phyloP scores from a whole-genome alignment of 2,113 vertebrate genomes.

The Upupa epops region DNA sequence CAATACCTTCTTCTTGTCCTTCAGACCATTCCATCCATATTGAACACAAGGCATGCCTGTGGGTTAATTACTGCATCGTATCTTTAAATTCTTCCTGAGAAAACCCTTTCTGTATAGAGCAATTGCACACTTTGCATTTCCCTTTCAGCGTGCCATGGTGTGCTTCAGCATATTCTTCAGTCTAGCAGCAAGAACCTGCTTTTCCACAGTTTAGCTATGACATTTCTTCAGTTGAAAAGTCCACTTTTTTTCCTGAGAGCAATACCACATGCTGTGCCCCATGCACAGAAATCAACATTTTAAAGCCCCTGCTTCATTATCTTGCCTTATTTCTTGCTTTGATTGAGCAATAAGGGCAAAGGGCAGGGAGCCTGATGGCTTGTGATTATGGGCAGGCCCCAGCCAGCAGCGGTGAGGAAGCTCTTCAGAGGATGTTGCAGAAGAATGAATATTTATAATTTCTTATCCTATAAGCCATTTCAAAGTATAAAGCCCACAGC shows the following conservation, averaged over 20 bases:
- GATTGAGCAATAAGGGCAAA: neutral
- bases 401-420: neutral
- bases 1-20: neutral
- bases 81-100: neutral
- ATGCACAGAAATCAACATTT: constrained; percentile 36
- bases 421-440: neutral
- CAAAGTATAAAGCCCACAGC: constrained; percentile 33
- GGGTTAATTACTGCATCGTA: neutral
- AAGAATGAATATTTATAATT: constrained; percentile 53
- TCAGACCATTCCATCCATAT: neutral
- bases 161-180: neutral
- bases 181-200: neutral
- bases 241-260: neutral
- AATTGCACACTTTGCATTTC: neutral
- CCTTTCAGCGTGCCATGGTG: neutral
- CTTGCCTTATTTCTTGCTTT: constrained; percentile 5
- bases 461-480: constrained; percentile 35
- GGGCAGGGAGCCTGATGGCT: neutral
- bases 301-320: constrained; percentile 26
- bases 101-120: neutral
- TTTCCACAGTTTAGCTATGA: neutral
- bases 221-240: neutral
- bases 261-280: neutral
- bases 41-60: neutral
- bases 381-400: neutral